Conservation (phyloP, 2,797 vertebrate genomes). For the Atherinosoma microstoma region DNA sequence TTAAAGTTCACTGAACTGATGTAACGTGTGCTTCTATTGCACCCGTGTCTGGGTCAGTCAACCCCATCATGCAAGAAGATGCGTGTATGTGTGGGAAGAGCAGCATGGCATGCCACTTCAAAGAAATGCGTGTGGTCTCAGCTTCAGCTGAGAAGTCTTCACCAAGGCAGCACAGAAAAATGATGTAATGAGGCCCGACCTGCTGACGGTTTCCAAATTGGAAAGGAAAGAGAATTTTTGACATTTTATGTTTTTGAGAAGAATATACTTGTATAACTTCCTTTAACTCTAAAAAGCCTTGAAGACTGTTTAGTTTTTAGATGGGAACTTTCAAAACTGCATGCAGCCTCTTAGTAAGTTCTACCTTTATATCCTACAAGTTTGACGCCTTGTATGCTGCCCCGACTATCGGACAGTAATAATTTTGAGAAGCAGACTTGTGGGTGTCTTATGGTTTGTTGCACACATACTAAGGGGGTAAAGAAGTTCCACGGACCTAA, state of each 20-base stretch:
- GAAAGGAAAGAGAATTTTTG: neutral
- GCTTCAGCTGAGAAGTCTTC: conserved; percentile 38
- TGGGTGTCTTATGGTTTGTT: conserved; percentile 19
- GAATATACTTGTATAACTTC: neutral
- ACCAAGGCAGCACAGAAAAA: neutral
- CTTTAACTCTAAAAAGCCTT: neutral
- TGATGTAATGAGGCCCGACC: neutral
- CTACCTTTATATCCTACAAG: neutral
- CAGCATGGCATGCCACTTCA: conserved; percentile 54
- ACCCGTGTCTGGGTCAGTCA: conserved; percentile 6
- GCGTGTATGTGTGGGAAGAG: conserved; percentile 13
- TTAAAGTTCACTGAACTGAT: conserved; percentile 3
- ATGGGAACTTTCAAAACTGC: neutral
- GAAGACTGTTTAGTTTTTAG: neutral
- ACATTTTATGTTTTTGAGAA: neutral
- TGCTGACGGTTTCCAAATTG: conserved; percentile 15
- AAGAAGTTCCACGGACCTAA: conserved; percentile 6
- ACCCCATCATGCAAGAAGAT: conserved; percentile 7
- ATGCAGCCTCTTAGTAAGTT: neutral
- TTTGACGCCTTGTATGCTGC: neutral
- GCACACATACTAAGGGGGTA: neutral
- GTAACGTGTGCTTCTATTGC: neutral
- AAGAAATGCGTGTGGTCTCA: conserved; percentile 32
- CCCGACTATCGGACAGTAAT: neutral
- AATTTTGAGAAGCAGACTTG: neutral